Percentiles rank a stretch among this genome's conserved stretches.
Conservation (phyloP, 2,797 vertebrate genomes). For the Muraenolepis orangiensis region DNA sequence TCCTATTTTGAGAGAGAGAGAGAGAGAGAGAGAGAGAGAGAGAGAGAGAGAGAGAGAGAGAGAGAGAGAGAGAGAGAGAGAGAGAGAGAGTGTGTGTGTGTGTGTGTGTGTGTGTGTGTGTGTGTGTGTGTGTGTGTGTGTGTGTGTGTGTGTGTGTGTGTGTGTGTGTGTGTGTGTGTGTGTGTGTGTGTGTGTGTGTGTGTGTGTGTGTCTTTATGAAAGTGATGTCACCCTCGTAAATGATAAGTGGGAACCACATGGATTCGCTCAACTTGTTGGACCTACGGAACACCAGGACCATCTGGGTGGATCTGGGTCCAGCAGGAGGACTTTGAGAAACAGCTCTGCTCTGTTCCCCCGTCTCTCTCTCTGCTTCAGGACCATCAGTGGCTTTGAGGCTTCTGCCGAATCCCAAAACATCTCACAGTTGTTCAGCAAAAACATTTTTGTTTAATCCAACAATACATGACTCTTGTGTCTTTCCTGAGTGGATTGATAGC, state of each 20-base stretch:
- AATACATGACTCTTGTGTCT: not conserved
- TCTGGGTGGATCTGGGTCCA: slow-evolving; percentile 35
- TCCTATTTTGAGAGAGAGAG: slow-evolving; percentile 60
- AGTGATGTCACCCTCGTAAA: slow-evolving; percentile 66
- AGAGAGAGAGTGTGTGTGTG: too few species aligned
- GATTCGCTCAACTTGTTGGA: slow-evolving; percentile 38
- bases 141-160: too few species aligned
- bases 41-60: too few species aligned
- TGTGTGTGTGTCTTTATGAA: slow-evolving; percentile 61
- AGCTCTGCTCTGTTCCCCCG: not conserved
- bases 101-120: too few species aligned
- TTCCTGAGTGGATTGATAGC: not conserved
- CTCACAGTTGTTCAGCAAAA: too few species aligned
- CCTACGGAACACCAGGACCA: slow-evolving; percentile 24
- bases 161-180: slow-evolving; percentile 54
- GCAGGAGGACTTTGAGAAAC: slow-evolving; percentile 8
- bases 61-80: too few species aligned
- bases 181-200: slow-evolving; percentile 62
- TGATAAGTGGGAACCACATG: slow-evolving; percentile 72
- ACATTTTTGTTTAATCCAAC: too few species aligned
- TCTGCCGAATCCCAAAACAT: not conserved
- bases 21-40: too few species aligned
- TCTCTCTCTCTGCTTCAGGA: not conserved
- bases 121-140: too few species aligned
- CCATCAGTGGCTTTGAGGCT: not conserved